Conservation (phyloP, 2,888 invertebrate species). For the Chironomus riparius region DNA sequence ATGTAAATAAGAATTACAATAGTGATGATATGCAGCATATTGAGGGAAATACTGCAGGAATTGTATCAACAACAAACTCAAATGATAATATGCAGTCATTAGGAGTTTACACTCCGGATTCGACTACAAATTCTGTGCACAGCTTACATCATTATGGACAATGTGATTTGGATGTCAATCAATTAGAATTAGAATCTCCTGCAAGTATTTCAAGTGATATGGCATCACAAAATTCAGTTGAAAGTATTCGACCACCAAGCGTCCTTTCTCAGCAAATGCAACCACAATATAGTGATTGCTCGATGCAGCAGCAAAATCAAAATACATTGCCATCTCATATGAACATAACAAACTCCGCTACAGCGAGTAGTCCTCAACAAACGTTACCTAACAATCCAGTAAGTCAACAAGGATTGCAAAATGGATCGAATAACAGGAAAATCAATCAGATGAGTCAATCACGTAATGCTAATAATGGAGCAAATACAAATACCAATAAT, state of each 20-base stretch:
- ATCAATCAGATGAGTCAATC: slow-evolving; percentile 31
- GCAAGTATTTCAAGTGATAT: slow-evolving; percentile 80
- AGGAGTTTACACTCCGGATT: slow-evolving; percentile 79
- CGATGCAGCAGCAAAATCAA: slow-evolving; percentile 59
- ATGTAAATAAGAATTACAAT: slow-evolving; percentile 11
- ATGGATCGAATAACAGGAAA: slow-evolving; percentile 29
- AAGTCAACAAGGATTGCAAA: slow-evolving; percentile 34
- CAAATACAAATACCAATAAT: slow-evolving; percentile 28
- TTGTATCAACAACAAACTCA: slow-evolving; percentile 30
- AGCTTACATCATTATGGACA: slow-evolving; percentile 68
- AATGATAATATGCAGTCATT: slow-evolving; percentile 62
- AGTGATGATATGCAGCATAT: slow-evolving; percentile 10
- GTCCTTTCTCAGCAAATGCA: slow-evolving; percentile 45
- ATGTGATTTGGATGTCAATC: slow-evolving; percentile 75
- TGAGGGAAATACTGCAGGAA: background rate
- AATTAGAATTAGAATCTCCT: slow-evolving; percentile 78
- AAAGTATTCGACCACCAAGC: slow-evolving; percentile 50
- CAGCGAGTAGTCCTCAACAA: slow-evolving; percentile 44
- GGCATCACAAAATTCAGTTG: slow-evolving; percentile 62
- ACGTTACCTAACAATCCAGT: slow-evolving; percentile 33
- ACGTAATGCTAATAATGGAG: slow-evolving; percentile 12
- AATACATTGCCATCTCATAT: slow-evolving; percentile 38
- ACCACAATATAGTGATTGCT: slow-evolving; percentile 52
- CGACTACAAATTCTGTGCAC: slow-evolving; percentile 73
- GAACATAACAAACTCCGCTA: slow-evolving; percentile 36